phyloP scores from a whole-genome alignment of 2,797 vertebrate genomes.

The Phoxinus dragarum region DNA sequence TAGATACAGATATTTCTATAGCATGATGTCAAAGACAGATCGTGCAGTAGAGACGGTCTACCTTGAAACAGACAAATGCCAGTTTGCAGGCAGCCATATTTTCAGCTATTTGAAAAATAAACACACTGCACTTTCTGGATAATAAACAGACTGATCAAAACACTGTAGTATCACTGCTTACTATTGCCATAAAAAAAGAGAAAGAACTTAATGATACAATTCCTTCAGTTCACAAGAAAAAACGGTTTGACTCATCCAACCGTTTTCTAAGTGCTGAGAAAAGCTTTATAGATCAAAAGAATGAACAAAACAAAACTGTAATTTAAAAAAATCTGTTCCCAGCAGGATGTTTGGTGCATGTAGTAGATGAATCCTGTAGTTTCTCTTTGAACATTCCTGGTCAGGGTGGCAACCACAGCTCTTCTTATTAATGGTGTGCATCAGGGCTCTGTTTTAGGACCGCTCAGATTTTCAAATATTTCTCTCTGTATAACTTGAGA shows the following conservation, averaged over 20 bases:
- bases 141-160: conserved; percentile 64
- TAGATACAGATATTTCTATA: conserved; percentile 64
- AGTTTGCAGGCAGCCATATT: conserved; percentile 46
- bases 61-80: conserved; percentile 40
- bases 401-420: conserved; percentile 49
- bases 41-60: conserved; percentile 55
- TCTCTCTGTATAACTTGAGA: not conserved
- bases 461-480: not conserved
- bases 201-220: conserved; percentile 63
- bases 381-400: conserved; percentile 28
- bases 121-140: conserved; percentile 57
- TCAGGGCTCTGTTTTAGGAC: conserved; percentile 30
- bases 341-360: conserved; percentile 40
- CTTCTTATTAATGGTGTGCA: conserved; percentile 32
- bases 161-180: conserved; percentile 64
- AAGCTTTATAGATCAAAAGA: conserved; percentile 41
- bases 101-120: conserved; percentile 44
- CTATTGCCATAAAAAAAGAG: conserved; percentile 66
- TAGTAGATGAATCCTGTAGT: conserved; percentile 42
- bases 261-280: conserved; percentile 13
- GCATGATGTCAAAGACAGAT: conserved; percentile 60
- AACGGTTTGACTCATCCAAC: conserved; percentile 36
- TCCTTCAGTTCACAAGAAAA: conserved; percentile 65
- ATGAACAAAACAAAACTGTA: conserved; percentile 28
- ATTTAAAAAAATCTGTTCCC: conserved; percentile 48